Evolutionary conservation across 2,113 vertebrate genomes (phyloP).

Genomic region (Dromaius novaehollandiae): DNA sequence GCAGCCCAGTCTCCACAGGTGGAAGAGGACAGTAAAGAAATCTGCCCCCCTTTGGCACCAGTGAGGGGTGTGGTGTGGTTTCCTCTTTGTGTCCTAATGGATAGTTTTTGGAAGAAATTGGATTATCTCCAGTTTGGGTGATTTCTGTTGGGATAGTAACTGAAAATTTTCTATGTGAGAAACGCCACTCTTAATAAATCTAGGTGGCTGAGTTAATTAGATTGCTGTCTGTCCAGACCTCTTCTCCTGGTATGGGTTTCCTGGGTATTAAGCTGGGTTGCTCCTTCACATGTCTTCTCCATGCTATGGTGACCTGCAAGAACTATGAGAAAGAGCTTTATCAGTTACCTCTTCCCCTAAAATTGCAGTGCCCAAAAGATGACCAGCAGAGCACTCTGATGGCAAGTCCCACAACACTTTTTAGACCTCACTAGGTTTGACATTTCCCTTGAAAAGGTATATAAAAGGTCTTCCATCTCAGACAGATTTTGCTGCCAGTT

Average conservation of each 20-base stretch:
- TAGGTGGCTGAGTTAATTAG: background rate
- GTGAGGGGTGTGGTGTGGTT: background rate
- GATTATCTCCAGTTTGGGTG: background rate
- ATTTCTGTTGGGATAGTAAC: too few relatives aligned
- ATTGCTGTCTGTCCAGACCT: background rate
- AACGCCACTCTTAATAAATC: too few relatives aligned
- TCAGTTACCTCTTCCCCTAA: background rate
- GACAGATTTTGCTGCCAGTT: background rate
- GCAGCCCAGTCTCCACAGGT: background rate
- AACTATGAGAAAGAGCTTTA: background rate
- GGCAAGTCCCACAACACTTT: background rate
- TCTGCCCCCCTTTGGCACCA: background rate
- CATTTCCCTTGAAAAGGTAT: background rate
- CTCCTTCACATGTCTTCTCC: background rate
- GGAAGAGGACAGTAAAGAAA: background rate
- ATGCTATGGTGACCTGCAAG: background rate
- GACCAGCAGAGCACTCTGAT: background rate
- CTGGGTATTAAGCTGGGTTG: background rate
- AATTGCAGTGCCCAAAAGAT: background rate
- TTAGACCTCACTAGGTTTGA: background rate
- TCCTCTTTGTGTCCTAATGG: background rate
- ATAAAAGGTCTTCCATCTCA: background rate
- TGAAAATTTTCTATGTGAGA: too few relatives aligned
- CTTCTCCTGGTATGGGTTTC: background rate
- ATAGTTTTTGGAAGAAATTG: background rate